These are phyloP conservation scores for Coreius guichenoti DNA, from an alignment of 2,797 vertebrate genomes.

Conservation along the genomic window DNA sequence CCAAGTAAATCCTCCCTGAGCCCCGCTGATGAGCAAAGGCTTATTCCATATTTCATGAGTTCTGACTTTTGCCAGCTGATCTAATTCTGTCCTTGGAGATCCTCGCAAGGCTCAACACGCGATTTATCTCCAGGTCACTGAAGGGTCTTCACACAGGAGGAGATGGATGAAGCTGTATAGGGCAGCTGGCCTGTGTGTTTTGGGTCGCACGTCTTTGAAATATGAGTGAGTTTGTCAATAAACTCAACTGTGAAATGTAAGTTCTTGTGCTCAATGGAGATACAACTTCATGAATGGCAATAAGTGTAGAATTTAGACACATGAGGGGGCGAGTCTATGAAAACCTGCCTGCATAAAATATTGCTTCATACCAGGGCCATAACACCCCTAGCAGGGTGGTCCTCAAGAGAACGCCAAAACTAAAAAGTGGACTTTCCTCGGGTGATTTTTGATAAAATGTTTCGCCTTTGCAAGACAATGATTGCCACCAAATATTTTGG, in stretches of 20 bases:
- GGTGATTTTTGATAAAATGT: background rate
- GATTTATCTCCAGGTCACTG: slow-evolving; percentile 76
- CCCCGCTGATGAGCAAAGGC: slow-evolving; percentile 52
- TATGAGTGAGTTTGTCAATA: slow-evolving; percentile 67
- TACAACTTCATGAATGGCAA: slow-evolving; percentile 65
- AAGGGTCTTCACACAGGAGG: slow-evolving; percentile 61
- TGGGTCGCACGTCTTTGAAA: slow-evolving; percentile 50
- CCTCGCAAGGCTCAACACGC: slow-evolving; percentile 64
- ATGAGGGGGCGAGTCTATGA: background rate
- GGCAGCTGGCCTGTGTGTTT: slow-evolving; percentile 65
- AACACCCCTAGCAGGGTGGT: background rate
- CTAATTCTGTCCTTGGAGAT: slow-evolving; percentile 79
- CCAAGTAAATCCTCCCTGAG: slow-evolving; percentile 63
- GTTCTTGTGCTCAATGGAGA: slow-evolving; percentile 55
- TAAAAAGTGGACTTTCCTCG: background rate
- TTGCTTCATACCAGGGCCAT: background rate
- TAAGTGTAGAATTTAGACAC: slow-evolving; percentile 35
- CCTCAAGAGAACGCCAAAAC: background rate
- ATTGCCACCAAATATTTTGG: background rate
- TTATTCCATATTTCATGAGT: slow-evolving; percentile 75
- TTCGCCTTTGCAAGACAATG: background rate
- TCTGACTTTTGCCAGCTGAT: slow-evolving; percentile 75
- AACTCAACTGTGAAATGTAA: slow-evolving; percentile 62
- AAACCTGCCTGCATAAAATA: background rate
- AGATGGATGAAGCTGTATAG: slow-evolving; percentile 73